Evolutionary conservation across 2,888 invertebrate genomes (phyloP), one percentile per base, ranked within the genome.

Genomic region (Melanophora roralis): DNA sequence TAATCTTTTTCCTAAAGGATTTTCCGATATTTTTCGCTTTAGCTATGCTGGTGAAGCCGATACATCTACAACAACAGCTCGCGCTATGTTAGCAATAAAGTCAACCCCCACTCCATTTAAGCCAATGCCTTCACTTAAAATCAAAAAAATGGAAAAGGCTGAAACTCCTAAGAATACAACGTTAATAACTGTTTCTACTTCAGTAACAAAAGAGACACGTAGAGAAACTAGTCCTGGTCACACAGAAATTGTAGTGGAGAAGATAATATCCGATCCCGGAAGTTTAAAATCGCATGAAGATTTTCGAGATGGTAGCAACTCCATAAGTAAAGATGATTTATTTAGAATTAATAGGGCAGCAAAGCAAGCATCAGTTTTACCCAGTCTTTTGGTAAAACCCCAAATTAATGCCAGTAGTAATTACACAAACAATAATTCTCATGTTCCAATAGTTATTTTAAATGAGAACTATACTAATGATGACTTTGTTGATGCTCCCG

Each of bases 241-340:
- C 65, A 87, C 86, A 0, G 83, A 88, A 59, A 88, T 88, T 45
- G 86, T 88, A 1, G 88, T 88, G 14, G 85, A 87, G 51, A 84
- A 86, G 67, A 67, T 86, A 9, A 81, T 83, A 14, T 59, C 83
- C 74, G 68, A 60, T 57, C 11, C 84, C 81, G 8, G 32, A 14
- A 1, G 14, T 8, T 5, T 59, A 45, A 86, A 87, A 38, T 90
- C 91, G 1, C 90, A 91, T 45, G 90, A 91, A 3, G 92, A 90
- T 83, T 87, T 93, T 45, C 92, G 77, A 6, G 85, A 88, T 45
- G 85, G 86, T 74, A 86, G 84, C 9, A 92, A 93, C 86, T 88
- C 93, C 9, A 92, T 94, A 76, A 91, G 92, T 0, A 93, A 92
- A 78, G 92, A 93, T 84, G 94, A 94, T 86, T 91, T 94, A 8